Conservation (phyloP, 2,113 vertebrate genomes). For the Ariopsis seemanni region DNA sequence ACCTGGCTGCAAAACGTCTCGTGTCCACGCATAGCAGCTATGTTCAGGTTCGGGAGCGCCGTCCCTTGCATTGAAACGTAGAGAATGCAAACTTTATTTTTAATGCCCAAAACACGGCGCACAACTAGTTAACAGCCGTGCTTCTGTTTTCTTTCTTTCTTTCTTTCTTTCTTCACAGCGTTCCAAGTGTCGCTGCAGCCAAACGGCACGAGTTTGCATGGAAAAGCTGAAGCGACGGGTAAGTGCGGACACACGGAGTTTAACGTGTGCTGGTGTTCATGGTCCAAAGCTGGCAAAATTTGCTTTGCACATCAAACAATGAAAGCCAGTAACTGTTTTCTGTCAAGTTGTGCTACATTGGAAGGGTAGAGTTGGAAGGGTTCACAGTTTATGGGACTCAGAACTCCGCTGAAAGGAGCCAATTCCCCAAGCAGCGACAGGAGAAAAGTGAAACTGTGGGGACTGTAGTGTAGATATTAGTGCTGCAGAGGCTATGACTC, state of each 20-base stretch:
- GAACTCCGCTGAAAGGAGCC: slow-evolving; percentile 34
- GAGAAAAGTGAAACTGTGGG: slow-evolving; percentile 46
- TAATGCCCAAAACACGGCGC: slow-evolving; percentile 68
- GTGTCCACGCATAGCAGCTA: slow-evolving; percentile 42
- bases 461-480: slow-evolving; percentile 43
- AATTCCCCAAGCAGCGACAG: slow-evolving; percentile 36
- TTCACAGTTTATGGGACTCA: slow-evolving; percentile 50
- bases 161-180: slow-evolving; percentile 59
- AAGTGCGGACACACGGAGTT: slow-evolving; percentile 18
- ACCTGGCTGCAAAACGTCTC: slow-evolving; percentile 6
- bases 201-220: slow-evolving; percentile 21
- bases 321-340: slow-evolving; percentile 23
- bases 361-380: slow-evolving; percentile 31
- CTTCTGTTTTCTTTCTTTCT: slow-evolving; percentile 45
- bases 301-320: neutral
- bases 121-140: slow-evolving; percentile 48
- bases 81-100: slow-evolving; percentile 35
- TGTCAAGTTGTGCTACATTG: slow-evolving; percentile 48
- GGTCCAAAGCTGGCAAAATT: slow-evolving; percentile 25
- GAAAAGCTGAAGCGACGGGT: slow-evolving; percentile 10
- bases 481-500: slow-evolving; percentile 46
- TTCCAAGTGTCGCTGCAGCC: slow-evolving; percentile 45
- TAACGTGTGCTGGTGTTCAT: slow-evolving; percentile 18
- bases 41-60: slow-evolving; percentile 35
- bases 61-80: slow-evolving; percentile 37